phyloP scores from a whole-genome alignment of 1,140 invertebrate species.

The Oncopodura yosiiana region DNA sequence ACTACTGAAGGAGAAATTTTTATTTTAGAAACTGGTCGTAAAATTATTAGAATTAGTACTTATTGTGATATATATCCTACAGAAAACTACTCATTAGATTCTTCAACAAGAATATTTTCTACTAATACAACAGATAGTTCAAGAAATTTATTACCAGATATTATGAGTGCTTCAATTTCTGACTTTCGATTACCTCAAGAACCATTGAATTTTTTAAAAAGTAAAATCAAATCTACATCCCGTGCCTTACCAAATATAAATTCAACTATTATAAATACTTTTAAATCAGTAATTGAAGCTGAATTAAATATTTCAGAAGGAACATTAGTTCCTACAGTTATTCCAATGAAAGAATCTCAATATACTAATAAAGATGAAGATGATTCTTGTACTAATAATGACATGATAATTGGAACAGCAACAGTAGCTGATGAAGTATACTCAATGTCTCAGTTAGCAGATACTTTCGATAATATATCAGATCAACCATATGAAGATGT shows the following conservation, averaged over 20 bases:
- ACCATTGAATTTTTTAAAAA: constrained; percentile 11
- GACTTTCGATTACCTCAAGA: constrained; percentile 18
- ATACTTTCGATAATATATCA: constrained; percentile 23
- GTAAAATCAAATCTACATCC: constrained; percentile 27
- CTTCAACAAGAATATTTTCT: not conserved
- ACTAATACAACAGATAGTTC: not conserved
- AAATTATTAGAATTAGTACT: constrained; percentile 54
- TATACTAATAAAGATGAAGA: constrained; percentile 8
- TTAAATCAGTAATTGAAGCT: constrained; percentile 27
- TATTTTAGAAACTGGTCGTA: constrained; percentile 57
- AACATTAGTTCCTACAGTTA: constrained; percentile 2
- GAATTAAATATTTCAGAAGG: constrained; percentile 25
- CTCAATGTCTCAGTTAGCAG: not conserved
- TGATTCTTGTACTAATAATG: not conserved
- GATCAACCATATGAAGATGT: constrained; percentile 25
- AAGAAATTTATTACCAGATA: not conserved
- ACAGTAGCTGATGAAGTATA: not conserved
- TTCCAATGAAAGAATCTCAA: not conserved
- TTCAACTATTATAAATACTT: constrained; percentile 10
- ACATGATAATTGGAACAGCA: not conserved
- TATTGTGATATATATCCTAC: constrained; percentile 24
- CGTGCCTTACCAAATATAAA: constrained; percentile 18
- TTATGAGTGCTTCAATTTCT: constrained; percentile 9
- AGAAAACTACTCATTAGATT: constrained; percentile 4
- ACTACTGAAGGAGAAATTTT: constrained; percentile 76